A percentile compares a stretch with the other conserved stretches of the same genome.
Conservation (phyloP, 2,888 invertebrate genomes). For the Euplagia quadripunctaria region DNA sequence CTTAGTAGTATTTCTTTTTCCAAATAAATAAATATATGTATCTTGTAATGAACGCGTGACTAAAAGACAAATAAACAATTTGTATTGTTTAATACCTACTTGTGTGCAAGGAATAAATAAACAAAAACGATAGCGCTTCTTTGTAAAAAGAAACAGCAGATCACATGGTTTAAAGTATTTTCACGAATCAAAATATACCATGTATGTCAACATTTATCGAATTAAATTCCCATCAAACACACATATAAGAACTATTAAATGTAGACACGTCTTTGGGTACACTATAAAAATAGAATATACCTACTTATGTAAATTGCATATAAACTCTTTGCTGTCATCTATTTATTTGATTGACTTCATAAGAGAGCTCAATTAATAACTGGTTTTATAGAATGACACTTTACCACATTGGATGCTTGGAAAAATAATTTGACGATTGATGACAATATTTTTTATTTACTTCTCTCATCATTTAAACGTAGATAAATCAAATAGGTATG, state of each 20-base stretch:
- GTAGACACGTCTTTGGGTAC: not conserved
- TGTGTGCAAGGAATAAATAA: not conserved
- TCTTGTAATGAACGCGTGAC: too few relatives aligned
- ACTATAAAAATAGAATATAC: not conserved
- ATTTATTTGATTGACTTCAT: not conserved
- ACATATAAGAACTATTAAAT: not conserved
- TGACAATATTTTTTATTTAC: not conserved
- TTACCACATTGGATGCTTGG: not conserved
- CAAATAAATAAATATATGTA: too few relatives aligned
- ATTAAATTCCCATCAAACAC: not conserved
- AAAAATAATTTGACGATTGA: not conserved
- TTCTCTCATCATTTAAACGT: conserved; percentile 33
- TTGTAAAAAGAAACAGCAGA: not conserved
- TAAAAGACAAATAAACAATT: not conserved
- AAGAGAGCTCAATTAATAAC: not conserved
- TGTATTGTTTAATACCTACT: not conserved
- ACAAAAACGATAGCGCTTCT: not conserved
- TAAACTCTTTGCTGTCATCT: not conserved
- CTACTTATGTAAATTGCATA: not conserved
- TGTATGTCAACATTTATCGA: not conserved
- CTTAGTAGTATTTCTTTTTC: too few relatives aligned
- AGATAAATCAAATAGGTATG: conserved; percentile 36
- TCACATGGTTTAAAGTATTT: not conserved
- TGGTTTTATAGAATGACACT: not conserved
- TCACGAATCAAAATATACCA: too few relatives aligned